phyloP scores from a whole-genome alignment of 2,888 invertebrate genomes.

The Euzetes globulus region DNA sequence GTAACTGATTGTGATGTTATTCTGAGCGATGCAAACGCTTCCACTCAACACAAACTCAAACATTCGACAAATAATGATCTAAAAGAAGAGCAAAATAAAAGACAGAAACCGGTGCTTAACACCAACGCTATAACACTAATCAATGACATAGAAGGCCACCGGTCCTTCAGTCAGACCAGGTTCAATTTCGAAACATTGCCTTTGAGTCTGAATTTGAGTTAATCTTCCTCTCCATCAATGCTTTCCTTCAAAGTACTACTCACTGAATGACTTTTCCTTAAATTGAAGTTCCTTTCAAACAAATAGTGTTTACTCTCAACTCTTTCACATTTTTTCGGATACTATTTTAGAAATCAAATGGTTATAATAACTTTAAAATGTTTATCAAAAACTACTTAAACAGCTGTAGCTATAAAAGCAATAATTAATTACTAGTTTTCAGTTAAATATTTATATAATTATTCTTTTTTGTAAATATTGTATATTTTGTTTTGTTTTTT shows the following conservation, averaged over 20 bases:
- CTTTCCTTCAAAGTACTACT: background rate
- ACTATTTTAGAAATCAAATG: too few relatives aligned
- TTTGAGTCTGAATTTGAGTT: constrained; percentile 8
- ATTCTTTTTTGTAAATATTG: background rate
- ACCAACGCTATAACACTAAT: background rate
- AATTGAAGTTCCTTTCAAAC: background rate
- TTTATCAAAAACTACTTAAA: background rate
- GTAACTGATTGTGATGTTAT: constrained; percentile 12
- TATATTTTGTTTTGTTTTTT: background rate
- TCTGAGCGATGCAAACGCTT: constrained; percentile 6
- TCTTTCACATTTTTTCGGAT: background rate
- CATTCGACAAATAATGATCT: background rate
- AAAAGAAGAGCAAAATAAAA: too few relatives aligned
- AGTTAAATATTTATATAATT: background rate
- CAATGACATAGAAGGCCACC: background rate
- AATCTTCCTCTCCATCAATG: background rate
- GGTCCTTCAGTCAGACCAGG: background rate
- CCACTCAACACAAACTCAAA: background rate
- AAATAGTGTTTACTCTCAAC: background rate
- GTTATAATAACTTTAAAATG: too few relatives aligned
- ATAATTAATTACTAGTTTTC: background rate
- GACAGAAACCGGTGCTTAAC: background rate
- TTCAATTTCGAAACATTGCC: constrained; percentile 17
- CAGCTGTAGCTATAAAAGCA: too few relatives aligned
- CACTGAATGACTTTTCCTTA: background rate